phyloP scores from a whole-genome alignment of 1,140 invertebrate species.

The Brachionus angularis region DNA sequence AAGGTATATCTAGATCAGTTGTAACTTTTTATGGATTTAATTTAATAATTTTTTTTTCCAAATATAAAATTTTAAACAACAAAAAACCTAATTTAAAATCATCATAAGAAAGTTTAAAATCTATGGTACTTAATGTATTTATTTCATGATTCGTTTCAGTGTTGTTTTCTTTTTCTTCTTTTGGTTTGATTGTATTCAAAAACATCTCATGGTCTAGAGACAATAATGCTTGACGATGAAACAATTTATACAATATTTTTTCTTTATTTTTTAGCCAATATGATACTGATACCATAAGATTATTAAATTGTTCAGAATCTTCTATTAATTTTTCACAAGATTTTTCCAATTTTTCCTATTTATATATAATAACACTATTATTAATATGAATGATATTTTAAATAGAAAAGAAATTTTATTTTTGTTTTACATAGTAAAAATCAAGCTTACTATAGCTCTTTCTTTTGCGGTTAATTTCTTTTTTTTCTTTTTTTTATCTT shows the following conservation, averaged over 20 bases:
- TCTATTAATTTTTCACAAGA: not conserved
- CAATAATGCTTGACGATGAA: not conserved
- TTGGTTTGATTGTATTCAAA: slow-evolving; percentile 9
- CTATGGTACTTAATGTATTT: not conserved
- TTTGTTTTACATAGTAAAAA: not conserved
- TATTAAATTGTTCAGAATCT: slow-evolving; percentile 18
- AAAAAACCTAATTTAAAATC: slow-evolving; percentile 26
- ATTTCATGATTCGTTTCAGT: not conserved
- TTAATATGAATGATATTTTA: not conserved
- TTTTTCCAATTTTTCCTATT: slow-evolving; percentile 33
- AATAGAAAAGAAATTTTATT: not conserved
- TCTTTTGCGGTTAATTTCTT: slow-evolving; percentile 31
- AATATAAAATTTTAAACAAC: not conserved
- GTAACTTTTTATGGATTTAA: not conserved
- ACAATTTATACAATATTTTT: slow-evolving; percentile 20
- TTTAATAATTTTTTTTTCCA: not conserved
- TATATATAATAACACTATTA: not conserved
- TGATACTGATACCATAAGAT: not conserved
- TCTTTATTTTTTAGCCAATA: slow-evolving; percentile 17
- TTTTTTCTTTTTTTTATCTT: slow-evolving; percentile 43
- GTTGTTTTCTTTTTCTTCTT: slow-evolving; percentile 29
- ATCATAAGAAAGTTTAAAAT: slow-evolving; percentile 14
- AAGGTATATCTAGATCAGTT: slow-evolving; percentile 17
- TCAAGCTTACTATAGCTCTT: slow-evolving; percentile 14
- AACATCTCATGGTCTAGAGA: not conserved